A percentile compares a stretch with the other conserved stretches of the same genome.
These are phyloP conservation scores for Ptiloglossa arizonensis DNA, from an alignment of 1,140 invertebrate species.

Conservation along the genomic window DNA sequence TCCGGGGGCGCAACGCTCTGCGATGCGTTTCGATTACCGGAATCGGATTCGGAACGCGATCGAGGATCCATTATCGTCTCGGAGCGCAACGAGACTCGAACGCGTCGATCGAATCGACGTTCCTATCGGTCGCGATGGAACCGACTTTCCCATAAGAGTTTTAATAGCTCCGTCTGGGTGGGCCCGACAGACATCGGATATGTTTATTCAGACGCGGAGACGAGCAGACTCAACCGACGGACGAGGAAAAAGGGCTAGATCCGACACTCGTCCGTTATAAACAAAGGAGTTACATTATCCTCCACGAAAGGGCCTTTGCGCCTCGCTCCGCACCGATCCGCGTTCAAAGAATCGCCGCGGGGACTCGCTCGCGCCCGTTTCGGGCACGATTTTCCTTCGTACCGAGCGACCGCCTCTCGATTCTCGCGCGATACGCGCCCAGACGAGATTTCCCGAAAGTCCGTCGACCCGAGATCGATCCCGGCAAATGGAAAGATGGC, in stretches of 20 bases:
- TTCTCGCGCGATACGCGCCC: too few relatives aligned
- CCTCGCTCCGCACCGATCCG: constrained; percentile 27
- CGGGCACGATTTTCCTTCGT: not conserved
- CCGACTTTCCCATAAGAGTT: constrained; percentile 78
- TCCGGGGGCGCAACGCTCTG: too few relatives aligned
- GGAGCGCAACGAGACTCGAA: not conserved
- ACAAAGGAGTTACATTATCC: constrained; percentile 77
- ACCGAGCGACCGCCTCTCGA: too few relatives aligned
- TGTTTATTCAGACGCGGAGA: constrained; percentile 80
- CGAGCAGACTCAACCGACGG: constrained; percentile 69
- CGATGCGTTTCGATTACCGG: too few relatives aligned
- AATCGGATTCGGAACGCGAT: not conserved
- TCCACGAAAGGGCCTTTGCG: constrained; percentile 49
- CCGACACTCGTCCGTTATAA: constrained; percentile 75
- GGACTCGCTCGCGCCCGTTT: not conserved
- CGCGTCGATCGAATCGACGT: constrained; percentile 15
- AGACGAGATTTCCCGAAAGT: too few relatives aligned
- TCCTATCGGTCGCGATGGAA: constrained; percentile 22
- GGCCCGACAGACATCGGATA: constrained; percentile 76
- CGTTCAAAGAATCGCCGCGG: constrained; percentile 17
- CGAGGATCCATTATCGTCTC: not conserved
- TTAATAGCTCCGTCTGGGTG: constrained; percentile 79
- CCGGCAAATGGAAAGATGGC: too few relatives aligned
- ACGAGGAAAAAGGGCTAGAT: constrained; percentile 70
- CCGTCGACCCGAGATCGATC: too few relatives aligned